phyloP scores from a whole-genome alignment of 1,140 invertebrate genomes.

The Sinella curviseta region DNA sequence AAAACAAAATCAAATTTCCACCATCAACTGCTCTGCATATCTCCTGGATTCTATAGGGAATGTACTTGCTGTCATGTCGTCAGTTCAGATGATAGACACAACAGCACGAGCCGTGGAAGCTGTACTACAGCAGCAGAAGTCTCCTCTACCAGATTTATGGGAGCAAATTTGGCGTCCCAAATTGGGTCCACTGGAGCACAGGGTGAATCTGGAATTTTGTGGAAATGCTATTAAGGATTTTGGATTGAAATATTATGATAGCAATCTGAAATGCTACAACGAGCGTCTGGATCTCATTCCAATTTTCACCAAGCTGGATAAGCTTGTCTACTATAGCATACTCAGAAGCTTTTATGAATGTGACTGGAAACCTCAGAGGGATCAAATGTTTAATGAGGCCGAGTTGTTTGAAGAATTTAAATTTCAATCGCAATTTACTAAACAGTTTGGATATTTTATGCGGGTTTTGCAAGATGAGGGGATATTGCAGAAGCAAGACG shows the following conservation, averaged over 20 bases:
- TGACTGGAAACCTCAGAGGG: constrained; percentile 16
- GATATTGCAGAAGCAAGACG: too few species aligned
- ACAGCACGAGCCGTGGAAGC: constrained; percentile 20
- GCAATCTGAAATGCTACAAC: too few species aligned
- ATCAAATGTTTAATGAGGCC: neutral
- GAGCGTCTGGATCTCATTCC: too few species aligned
- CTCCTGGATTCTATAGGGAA: neutral
- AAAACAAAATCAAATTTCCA: too few species aligned
- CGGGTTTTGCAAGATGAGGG: too few species aligned
- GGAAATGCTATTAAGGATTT: too few species aligned
- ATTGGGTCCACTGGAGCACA: neutral
- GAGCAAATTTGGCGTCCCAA: constrained; percentile 24
- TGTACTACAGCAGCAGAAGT: neutral
- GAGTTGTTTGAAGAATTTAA: neutral
- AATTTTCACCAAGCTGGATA: too few species aligned
- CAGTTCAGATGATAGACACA: constrained; percentile 17
- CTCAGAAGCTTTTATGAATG: constrained; percentile 21
- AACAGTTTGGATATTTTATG: neutral
- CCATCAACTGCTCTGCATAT: neutral
- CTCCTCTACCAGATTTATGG: constrained; percentile 21
- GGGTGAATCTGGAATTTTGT: too few species aligned
- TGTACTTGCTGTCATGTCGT: constrained; percentile 13
- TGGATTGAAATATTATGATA: too few species aligned
- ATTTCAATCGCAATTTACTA: neutral
- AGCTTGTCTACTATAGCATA: neutral